Conservation (phyloP, 1,140 invertebrate genomes). For the Drosophila chauvacae region DNA sequence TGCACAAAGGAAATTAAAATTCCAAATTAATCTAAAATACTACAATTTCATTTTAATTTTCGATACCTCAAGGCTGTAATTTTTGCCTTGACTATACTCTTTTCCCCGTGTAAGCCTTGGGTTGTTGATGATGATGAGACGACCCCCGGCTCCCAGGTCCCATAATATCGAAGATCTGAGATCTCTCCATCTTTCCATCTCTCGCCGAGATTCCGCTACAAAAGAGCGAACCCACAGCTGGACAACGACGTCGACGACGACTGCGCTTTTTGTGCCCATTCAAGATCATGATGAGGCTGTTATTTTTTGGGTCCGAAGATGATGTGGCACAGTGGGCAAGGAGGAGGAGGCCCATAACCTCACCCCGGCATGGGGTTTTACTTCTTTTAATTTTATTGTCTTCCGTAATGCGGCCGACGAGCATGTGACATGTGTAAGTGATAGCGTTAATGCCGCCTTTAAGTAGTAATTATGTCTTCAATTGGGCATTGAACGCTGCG, state of each 20-base stretch:
- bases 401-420: conserved; percentile 70
- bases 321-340: conserved; percentile 47
- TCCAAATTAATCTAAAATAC: too few species aligned
- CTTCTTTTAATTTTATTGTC: conserved; percentile 60
- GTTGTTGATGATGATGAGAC: conserved; percentile 41
- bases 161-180: conserved; percentile 35
- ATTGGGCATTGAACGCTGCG: conserved; percentile 64
- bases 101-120: background rate
- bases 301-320: conserved; percentile 64
- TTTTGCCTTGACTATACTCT: background rate
- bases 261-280: conserved; percentile 51
- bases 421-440: conserved; percentile 81
- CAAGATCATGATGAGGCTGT: conserved; percentile 81
- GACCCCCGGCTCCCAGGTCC: conserved; percentile 41
- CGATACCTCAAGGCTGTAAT: background rate
- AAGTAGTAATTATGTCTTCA: conserved; percentile 81
- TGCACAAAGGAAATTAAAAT: background rate
- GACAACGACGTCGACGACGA: conserved; percentile 6
- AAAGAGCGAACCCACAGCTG: conserved; percentile 34
- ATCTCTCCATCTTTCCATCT: conserved; percentile 10
- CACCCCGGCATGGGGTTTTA: conserved; percentile 4
- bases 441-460: conserved; percentile 80
- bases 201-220: conserved; percentile 42
- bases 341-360: conserved; percentile 31
- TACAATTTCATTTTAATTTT: too few species aligned